phyloP scores from a whole-genome alignment of 2,888 invertebrate species.

The Myopa testacea region DNA sequence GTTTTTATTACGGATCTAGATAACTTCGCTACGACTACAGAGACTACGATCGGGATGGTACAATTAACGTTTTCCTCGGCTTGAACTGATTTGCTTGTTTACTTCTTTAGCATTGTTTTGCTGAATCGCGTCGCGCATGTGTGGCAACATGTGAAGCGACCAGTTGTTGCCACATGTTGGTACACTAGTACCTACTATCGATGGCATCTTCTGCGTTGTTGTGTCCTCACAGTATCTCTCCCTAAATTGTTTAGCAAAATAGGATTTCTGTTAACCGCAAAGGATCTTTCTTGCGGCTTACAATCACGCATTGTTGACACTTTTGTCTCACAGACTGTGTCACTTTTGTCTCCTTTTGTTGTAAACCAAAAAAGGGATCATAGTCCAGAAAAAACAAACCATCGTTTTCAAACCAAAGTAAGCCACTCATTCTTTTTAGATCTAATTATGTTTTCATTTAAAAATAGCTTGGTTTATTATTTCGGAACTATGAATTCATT shows the following conservation, averaged over 20 bases:
- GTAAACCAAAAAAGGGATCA: neutral
- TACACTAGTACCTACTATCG: slow-evolving; percentile 35
- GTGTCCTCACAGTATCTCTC: slow-evolving; percentile 56
- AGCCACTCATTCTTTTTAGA: neutral
- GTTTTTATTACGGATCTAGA: slow-evolving; percentile 45
- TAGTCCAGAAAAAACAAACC: slow-evolving; percentile 22
- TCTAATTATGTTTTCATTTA: slow-evolving; percentile 16
- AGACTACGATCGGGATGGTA: neutral
- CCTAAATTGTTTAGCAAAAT: slow-evolving; percentile 58
- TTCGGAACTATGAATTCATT: neutral
- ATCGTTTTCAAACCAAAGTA: neutral
- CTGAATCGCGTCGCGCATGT: neutral
- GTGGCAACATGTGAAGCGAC: slow-evolving; percentile 50
- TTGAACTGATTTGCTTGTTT: slow-evolving; percentile 36
- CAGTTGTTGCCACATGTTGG: slow-evolving; percentile 45
- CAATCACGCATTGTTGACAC: slow-evolving; percentile 38
- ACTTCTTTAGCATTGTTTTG: slow-evolving; percentile 38
- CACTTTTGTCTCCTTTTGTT: slow-evolving; percentile 21
- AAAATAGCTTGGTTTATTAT: too few species aligned
- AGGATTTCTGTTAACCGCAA: slow-evolving; percentile 60
- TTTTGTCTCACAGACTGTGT: slow-evolving; percentile 32
- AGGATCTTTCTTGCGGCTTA: slow-evolving; percentile 43
- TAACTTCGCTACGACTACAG: neutral
- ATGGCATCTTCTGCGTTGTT: slow-evolving; percentile 49
- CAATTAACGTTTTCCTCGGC: neutral